Conservation (phyloP, 2,113 vertebrate species). For the Vulpes vulpes region DNA sequence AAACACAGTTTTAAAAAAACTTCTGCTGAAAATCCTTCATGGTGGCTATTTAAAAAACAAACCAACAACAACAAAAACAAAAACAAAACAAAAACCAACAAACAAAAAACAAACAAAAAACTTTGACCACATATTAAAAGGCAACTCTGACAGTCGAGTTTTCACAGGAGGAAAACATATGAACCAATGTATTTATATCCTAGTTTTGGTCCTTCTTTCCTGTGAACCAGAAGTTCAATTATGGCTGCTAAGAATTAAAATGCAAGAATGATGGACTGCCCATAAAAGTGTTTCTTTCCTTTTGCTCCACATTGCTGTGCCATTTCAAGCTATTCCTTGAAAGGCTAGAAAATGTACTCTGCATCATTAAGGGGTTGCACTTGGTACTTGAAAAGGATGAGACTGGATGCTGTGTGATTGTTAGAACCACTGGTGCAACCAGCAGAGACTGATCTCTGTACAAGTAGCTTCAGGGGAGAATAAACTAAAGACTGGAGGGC, state of each 20-base stretch:
- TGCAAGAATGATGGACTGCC: not conserved
- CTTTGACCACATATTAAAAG: not conserved
- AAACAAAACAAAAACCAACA: not conserved
- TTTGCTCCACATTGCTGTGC: not conserved
- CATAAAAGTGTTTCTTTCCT: not conserved
- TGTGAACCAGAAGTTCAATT: slow-evolving; percentile 1
- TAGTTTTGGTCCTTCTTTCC: not conserved
- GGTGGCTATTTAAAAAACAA: not conserved
- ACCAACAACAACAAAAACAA: not conserved
- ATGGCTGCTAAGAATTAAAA: slow-evolving; percentile 30
- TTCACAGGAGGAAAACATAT: not conserved
- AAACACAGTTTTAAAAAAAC: not conserved
- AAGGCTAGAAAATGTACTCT: not conserved
- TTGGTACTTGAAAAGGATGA: slow-evolving; percentile 18
- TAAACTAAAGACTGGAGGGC: not conserved
- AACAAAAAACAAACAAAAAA: not conserved
- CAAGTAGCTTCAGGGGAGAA: not conserved
- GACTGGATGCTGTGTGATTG: slow-evolving; percentile 23
- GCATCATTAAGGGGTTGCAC: slow-evolving; percentile 8
- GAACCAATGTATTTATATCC: slow-evolving; percentile 32
- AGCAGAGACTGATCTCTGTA: not conserved
- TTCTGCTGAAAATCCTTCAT: not conserved
- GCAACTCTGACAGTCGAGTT: not conserved
- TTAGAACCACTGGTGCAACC: not conserved
- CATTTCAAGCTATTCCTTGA: slow-evolving; percentile 49